These are phyloP conservation scores for Eupithecia abbreviata DNA, from an alignment of 2,888 invertebrate genomes.

Conservation along the genomic window DNA sequence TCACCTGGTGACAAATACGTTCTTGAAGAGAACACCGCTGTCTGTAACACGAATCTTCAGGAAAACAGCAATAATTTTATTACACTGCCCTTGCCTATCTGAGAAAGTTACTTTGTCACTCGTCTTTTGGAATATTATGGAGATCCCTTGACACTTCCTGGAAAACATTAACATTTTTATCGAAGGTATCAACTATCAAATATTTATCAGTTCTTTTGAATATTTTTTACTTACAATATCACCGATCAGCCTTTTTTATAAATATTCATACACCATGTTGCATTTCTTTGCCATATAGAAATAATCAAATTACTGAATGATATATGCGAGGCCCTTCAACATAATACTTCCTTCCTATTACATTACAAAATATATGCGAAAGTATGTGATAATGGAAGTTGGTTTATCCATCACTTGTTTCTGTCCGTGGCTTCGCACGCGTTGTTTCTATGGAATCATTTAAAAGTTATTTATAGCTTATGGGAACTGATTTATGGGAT, in stretches of 20 bases:
- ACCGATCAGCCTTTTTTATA: slow-evolving; percentile 27
- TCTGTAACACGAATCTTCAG: not conserved
- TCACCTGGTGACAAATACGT: slow-evolving; percentile 13
- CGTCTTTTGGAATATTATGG: slow-evolving; percentile 31
- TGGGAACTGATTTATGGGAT: too few relatives aligned
- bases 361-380: not conserved
- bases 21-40: not conserved
- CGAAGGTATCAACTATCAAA: slow-evolving; percentile 40
- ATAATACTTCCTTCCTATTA: slow-evolving; percentile 40
- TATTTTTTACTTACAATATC: slow-evolving; percentile 31
- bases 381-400: not conserved
- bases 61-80: slow-evolving; percentile 13
- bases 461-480: too few relatives aligned
- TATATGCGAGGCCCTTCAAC: slow-evolving; percentile 45
- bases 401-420: not conserved
- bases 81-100: slow-evolving; percentile 12
- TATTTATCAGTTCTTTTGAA: slow-evolving; percentile 42
- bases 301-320: slow-evolving; percentile 53
- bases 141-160: slow-evolving; percentile 39
- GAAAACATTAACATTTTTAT: slow-evolving; percentile 31
- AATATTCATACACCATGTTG: slow-evolving; percentile 12
- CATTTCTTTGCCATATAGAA: slow-evolving; percentile 37
- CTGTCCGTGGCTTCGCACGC: too few relatives aligned
- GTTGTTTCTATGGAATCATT: too few relatives aligned
- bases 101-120: slow-evolving; percentile 11